Evolutionary conservation across 2,797 vertebrate genomes (phyloP), one percentile per base, ranked within the genome.

Genomic region (Trachurus trachurus): DNA sequence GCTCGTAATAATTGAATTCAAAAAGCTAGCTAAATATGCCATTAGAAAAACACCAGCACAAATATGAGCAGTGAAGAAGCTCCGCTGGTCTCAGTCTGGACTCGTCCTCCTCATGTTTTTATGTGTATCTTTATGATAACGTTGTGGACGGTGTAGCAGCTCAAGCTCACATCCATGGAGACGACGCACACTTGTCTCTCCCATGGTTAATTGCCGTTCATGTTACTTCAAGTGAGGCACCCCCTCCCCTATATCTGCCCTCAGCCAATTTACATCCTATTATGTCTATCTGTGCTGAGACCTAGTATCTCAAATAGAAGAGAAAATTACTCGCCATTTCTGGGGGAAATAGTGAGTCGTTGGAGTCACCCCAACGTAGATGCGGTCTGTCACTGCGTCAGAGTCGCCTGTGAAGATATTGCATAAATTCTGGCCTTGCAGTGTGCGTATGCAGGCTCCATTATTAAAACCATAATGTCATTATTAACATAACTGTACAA

Each of bases 181-280:
- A 89, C 89, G 81, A 91, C 73, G 78, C 76, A 4, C 83, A 50
- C 82, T 82, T 52, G 58, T 87, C 87, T 92, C 74, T 85, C 73
- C 66, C 31, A 63, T 89, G 80, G 82, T 85, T 94, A 93, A 94
- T 93, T 92, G 89, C 88, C 85, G 84, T 87, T 88, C 89, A 84
- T 85, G 88, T 90, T 93, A 76, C 87, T 85, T 88, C 80, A 81
- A 89, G 78, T 85, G 82, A 83, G 76, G 47, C 81, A 54, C 81
- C 78, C 57, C 88, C 64, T 66, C 70, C 81, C 81, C 80, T 26
- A 82, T 90, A 92, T 93, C 86, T 90, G 79, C 85, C 84, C 86
- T 89, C 71, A 89, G 84, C 89, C 92, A 93, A 94, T 94, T 95
- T 95, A 92, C 92, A 95, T 94, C 92, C 93, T 91, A 94, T 94